A percentile compares a stretch with the other conserved stretches of the same genome.
Conservation (phyloP, 2,888 invertebrate species). For the Mesodorylaimus sp. region DNA sequence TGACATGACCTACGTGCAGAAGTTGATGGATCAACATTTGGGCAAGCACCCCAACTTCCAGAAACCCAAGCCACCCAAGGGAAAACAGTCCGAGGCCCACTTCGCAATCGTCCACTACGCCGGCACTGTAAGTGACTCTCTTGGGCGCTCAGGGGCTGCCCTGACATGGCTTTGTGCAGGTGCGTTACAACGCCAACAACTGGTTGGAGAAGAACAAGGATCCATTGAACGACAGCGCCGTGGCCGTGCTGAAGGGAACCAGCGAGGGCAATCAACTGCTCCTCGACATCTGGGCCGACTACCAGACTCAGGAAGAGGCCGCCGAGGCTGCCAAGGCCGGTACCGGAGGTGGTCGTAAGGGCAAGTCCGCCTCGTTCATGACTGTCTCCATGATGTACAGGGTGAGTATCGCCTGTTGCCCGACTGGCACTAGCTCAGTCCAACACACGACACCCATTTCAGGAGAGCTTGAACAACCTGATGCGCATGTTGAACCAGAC, state of each 20-base stretch:
- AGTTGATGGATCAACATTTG: conserved; percentile 58
- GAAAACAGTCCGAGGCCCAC: conserved; percentile 34
- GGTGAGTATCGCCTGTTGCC: conserved; percentile 37
- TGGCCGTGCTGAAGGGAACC: conserved; percentile 47
- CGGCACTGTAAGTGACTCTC: conserved; percentile 33
- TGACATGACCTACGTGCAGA: conserved; percentile 92
- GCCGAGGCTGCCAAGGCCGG: conserved; percentile 14
- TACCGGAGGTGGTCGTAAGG: conserved; percentile 22
- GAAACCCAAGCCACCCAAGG: conserved; percentile 34
- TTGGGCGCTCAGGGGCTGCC: too few relatives aligned
- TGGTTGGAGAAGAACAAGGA: conserved; percentile 99
- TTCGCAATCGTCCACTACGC: conserved; percentile 39
- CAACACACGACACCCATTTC: background rate
- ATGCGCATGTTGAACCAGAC: conserved; percentile 90
- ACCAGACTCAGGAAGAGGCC: conserved; percentile 28
- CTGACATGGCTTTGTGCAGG: conserved; percentile 39
- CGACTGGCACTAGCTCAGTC: background rate
- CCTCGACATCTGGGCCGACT: conserved; percentile 24
- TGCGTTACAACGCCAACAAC: conserved; percentile 91
- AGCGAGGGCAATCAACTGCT: conserved; percentile 22
- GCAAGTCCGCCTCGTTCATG: conserved; percentile 50
- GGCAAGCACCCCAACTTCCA: conserved; percentile 30
- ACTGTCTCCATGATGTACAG: conserved; percentile 97
- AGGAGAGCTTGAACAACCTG: conserved; percentile 61
- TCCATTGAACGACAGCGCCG: conserved; percentile 98